Conservation (phyloP, 1,140 invertebrate species). For the Drosophila suzukii region DNA sequence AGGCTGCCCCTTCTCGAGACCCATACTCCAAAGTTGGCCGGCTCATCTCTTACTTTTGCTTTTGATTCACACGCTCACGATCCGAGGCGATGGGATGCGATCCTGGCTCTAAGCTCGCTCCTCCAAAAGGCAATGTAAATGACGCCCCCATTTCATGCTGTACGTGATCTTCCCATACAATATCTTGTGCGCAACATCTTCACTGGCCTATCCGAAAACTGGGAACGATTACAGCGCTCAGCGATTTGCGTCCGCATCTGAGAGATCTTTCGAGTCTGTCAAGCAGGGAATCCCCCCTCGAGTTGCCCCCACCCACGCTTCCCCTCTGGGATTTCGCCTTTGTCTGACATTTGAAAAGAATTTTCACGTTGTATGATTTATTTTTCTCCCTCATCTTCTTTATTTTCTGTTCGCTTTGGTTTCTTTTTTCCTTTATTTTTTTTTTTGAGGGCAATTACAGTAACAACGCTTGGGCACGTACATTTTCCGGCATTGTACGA, state of each 20-base stretch:
- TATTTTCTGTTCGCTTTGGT: constrained; percentile 31
- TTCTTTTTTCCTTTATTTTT: constrained; percentile 2
- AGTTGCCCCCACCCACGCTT: constrained; percentile 7
- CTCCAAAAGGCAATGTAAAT: constrained; percentile 63
- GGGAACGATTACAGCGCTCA: constrained; percentile 64
- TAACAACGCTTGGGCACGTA: constrained; percentile 69
- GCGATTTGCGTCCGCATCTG: constrained; percentile 53
- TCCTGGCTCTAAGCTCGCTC: constrained; percentile 47
- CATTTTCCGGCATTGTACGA: constrained; percentile 80
- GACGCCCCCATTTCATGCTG: constrained; percentile 74
- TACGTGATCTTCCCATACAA: constrained; percentile 69
- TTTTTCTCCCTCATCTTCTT: constrained; percentile 41
- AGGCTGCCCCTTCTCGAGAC: constrained; percentile 9
- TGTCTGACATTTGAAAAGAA: constrained; percentile 77
- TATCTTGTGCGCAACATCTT: constrained; percentile 73
- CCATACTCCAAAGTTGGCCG: constrained; percentile 12
- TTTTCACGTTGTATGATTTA: constrained; percentile 70
- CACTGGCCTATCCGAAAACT: constrained; percentile 36
- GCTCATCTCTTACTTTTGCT: constrained; percentile 34
- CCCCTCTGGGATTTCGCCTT: constrained; percentile 23
- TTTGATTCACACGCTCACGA: constrained; percentile 78
- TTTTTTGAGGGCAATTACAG: constrained; percentile 70
- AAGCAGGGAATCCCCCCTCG: constrained; percentile 36
- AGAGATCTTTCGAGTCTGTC: constrained; percentile 75
- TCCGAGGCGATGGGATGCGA: constrained; percentile 35